Evolutionary conservation across 1,140 invertebrate genomes (phyloP).

Genomic region (Laupala kohalensis): DNA sequence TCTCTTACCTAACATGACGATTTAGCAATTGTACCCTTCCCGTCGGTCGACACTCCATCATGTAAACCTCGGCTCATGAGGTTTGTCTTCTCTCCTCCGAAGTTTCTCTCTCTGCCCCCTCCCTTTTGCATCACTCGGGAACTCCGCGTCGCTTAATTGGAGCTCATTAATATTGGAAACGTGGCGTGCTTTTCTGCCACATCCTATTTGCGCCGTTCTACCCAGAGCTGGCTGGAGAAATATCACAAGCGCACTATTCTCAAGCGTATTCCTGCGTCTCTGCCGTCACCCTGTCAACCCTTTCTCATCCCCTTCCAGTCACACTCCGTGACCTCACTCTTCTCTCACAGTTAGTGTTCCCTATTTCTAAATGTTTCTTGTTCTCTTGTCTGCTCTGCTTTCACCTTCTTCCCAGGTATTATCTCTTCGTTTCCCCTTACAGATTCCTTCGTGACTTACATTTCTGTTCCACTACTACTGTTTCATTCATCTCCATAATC

Average conservation of each 20-base stretch:
- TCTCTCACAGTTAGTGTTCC: too few relatives aligned
- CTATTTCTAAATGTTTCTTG: too few relatives aligned
- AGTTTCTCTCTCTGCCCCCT: neutral
- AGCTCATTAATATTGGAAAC: constrained; percentile 5
- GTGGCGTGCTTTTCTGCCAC: neutral
- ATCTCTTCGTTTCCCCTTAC: neutral
- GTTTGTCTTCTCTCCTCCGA: neutral
- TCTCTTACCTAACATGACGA: too few relatives aligned
- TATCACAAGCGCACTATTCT: neutral
- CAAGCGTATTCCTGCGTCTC: neutral
- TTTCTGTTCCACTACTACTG: too few relatives aligned
- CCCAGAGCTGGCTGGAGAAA: neutral
- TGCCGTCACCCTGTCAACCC: neutral
- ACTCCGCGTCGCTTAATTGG: constrained; percentile 1
- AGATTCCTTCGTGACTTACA: neutral
- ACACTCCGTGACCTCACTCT: neutral
- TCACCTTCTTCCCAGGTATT: too few relatives aligned
- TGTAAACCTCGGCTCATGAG: neutral
- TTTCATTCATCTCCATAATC: too few relatives aligned
- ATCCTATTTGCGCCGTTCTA: neutral
- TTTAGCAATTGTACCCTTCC: too few relatives aligned
- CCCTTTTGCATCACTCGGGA: neutral
- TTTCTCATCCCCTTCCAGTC: neutral
- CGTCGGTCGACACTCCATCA: neutral
- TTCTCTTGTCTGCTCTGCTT: neutral